Conservation (phyloP, 2,113 vertebrate genomes). For the Colius striatus region DNA sequence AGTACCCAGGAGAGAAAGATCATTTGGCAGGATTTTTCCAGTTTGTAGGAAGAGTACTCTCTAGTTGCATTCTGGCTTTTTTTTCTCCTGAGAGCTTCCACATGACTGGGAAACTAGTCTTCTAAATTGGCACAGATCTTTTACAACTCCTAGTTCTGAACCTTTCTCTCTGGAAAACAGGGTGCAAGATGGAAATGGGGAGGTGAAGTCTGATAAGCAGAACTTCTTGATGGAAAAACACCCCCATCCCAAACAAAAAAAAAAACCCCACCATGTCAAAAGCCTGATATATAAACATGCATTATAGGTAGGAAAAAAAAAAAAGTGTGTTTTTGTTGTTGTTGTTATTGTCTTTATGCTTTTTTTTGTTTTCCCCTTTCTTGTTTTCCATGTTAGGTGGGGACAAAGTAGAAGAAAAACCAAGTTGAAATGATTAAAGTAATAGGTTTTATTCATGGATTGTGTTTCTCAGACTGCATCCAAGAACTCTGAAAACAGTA, state of each 20-base stretch:
- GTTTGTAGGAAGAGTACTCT: neutral
- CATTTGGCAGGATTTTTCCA: neutral
- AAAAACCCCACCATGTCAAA: neutral
- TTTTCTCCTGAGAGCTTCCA: neutral
- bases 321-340: neutral
- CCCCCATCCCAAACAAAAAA: neutral
- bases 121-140: neutral
- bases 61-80: neutral
- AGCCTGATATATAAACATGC: neutral
- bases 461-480: neutral
- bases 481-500: neutral
- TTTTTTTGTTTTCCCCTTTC: too few species aligned
- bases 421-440: neutral
- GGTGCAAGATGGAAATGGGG: fast-evolving
- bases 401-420: neutral
- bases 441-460: neutral
- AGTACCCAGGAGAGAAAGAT: neutral
- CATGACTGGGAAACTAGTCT: neutral
- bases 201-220: neutral
- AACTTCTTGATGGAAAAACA: neutral
- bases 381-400: neutral
- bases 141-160: too few species aligned
- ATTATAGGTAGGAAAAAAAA: too few species aligned
- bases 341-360: neutral
- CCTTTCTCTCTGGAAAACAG: neutral